Evolutionary conservation across 2,888 invertebrate species (phyloP).

Genomic region (Drosophila meridiana): DNA sequence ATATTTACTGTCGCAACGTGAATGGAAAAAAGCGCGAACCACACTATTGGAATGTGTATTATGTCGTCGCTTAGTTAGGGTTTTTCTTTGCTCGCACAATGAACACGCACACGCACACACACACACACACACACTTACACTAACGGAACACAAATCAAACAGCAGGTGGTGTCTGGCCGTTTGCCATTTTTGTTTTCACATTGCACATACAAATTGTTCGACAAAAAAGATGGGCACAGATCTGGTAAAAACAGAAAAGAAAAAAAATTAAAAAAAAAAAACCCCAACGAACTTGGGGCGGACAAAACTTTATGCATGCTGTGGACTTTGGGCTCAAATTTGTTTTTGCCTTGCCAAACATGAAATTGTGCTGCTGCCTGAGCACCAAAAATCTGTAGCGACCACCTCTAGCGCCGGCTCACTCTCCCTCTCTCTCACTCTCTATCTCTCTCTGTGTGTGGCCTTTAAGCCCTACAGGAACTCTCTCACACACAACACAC

Average conservation of each 20-base stretch:
- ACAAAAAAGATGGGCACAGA: background rate
- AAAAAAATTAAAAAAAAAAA: conserved; percentile 18
- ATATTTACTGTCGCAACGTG: conserved; percentile 17
- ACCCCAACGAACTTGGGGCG: background rate
- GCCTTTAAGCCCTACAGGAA: conserved; percentile 25
- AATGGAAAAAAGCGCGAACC: conserved; percentile 2
- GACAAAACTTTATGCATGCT: conserved; percentile 19
- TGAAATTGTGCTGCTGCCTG: conserved; percentile 24
- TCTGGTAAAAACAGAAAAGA: conserved; percentile 16
- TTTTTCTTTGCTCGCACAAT: conserved; percentile 3
- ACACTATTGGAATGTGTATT: conserved; percentile 24
- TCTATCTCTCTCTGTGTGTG: background rate
- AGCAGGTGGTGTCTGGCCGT: conserved; percentile 63
- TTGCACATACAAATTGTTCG: conserved; percentile 73
- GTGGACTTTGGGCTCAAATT: conserved; percentile 42
- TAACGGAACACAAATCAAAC: conserved; percentile 70
- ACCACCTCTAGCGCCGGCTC: background rate
- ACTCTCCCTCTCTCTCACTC: background rate
- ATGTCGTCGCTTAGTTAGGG: conserved; percentile 2
- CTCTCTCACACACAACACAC: conserved; percentile 50
- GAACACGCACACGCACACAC: background rate
- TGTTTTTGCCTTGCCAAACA: conserved; percentile 56
- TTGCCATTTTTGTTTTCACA: conserved; percentile 77
- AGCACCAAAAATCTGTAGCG: conserved; percentile 2
- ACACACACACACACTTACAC: background rate